Conservation (phyloP, 2,888 invertebrate genomes). For the Latheticus oryzae region DNA sequence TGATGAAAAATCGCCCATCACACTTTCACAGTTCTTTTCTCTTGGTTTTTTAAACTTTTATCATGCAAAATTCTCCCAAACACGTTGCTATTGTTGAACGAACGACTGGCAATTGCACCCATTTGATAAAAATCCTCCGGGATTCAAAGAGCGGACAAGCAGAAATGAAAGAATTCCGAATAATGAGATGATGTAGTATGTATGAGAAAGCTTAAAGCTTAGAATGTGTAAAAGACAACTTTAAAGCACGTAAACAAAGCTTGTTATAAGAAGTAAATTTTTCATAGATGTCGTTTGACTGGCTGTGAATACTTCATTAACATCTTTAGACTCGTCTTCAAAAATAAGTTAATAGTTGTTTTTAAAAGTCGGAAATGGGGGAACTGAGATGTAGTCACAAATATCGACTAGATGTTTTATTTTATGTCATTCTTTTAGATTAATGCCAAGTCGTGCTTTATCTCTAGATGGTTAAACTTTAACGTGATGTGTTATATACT, state of each 20-base stretch:
- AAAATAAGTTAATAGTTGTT: too few relatives aligned
- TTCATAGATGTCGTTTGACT: too few relatives aligned
- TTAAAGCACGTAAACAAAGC: constrained; percentile 33
- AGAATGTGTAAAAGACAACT: constrained; percentile 23
- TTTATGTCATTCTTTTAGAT: too few relatives aligned
- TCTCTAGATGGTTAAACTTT: constrained; percentile 13
- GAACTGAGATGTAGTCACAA: too few relatives aligned
- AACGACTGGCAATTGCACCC: constrained; percentile 29
- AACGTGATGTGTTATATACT: constrained; percentile 19
- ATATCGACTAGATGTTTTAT: too few relatives aligned
- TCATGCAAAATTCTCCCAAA: constrained; percentile 10
- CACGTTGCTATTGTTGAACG: constrained; percentile 14
- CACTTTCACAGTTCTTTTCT: too few relatives aligned
- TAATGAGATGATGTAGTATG: constrained; percentile 53
- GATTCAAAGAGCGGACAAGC: constrained; percentile 31
- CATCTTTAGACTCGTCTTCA: too few relatives aligned
- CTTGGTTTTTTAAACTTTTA: constrained; percentile 28
- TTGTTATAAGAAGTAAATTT: constrained; percentile 14
- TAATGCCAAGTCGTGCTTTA: too few relatives aligned
- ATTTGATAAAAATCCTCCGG: constrained; percentile 32
- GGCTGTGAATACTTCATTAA: too few relatives aligned
- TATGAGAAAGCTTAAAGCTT: constrained; percentile 45
- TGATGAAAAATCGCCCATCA: not conserved
- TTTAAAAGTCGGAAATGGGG: too few relatives aligned
- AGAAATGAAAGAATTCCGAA: constrained; percentile 51